These are phyloP conservation scores for Cherax quadricarinatus DNA, from an alignment of 1,140 invertebrate genomes.

Conservation along the genomic window DNA sequence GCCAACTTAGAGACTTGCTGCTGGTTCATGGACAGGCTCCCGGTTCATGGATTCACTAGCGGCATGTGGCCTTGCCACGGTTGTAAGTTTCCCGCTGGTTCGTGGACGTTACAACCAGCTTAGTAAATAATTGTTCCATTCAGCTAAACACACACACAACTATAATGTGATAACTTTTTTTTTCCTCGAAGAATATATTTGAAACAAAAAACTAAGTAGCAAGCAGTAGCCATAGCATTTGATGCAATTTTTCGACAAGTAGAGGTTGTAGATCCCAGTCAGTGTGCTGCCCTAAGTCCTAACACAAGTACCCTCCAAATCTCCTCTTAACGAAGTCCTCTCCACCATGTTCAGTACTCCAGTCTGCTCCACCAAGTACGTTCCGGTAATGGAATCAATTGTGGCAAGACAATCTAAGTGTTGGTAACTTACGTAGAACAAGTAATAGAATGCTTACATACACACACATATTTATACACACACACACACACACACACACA, in stretches of 20 bases:
- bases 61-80: no score
- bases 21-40: no score
- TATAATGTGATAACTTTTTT: constrained; percentile 28
- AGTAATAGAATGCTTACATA: background rate
- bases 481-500: no score
- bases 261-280: background rate
- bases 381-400: constrained; percentile 2
- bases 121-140: constrained; percentile 24
- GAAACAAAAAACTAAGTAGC: background rate
- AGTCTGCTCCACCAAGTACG: no score
- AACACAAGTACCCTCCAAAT: background rate
- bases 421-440: constrained; percentile 38
- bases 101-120: background rate
- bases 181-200: constrained; percentile 40
- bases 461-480: no score
- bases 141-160: constrained; percentile 47
- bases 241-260: background rate
- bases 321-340: background rate
- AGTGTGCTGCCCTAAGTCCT: background rate
- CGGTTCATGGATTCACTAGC: no score
- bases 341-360: no score
- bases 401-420: constrained; percentile 63
- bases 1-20: background rate
- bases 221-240: background rate
- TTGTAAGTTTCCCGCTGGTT: background rate